Evolutionary conservation across 2,113 vertebrate species (phyloP).

Genomic region (Argyrosomus japonicus): DNA sequence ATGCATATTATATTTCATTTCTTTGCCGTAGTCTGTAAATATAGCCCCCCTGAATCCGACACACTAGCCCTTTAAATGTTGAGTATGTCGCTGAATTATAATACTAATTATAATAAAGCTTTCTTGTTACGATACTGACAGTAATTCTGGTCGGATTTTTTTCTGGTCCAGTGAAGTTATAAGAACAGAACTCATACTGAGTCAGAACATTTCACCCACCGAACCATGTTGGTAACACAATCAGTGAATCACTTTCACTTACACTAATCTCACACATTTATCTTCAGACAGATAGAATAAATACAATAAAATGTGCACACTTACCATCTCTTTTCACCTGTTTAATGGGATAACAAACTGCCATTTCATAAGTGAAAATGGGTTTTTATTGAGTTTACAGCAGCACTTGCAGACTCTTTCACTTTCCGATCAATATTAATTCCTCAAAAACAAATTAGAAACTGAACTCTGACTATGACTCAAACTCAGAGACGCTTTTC

Average conservation of each 20-base stretch:
- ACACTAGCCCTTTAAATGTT: not conserved
- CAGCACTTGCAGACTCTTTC: not conserved
- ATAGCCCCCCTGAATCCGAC: no score
- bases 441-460: slow-evolving; percentile 26
- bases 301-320: not conserved
- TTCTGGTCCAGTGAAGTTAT: not conserved
- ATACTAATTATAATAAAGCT: not conserved
- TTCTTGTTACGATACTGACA: not conserved
- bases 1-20: no score
- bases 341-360: not conserved
- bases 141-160: not conserved
- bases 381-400: not conserved
- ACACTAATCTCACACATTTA: not conserved
- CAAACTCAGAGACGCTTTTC: not conserved
- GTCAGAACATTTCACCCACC: not conserved
- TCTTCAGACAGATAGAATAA: not conserved
- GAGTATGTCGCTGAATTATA: not conserved
- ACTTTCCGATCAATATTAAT: not conserved
- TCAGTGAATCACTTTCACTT: not conserved
- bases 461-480: slow-evolving; percentile 16
- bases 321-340: not conserved
- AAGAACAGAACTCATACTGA: not conserved
- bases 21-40: no score
- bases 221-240: not conserved
- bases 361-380: not conserved